Conservation (phyloP, 2,113 vertebrate species). For the Nannospalax galili region DNA sequence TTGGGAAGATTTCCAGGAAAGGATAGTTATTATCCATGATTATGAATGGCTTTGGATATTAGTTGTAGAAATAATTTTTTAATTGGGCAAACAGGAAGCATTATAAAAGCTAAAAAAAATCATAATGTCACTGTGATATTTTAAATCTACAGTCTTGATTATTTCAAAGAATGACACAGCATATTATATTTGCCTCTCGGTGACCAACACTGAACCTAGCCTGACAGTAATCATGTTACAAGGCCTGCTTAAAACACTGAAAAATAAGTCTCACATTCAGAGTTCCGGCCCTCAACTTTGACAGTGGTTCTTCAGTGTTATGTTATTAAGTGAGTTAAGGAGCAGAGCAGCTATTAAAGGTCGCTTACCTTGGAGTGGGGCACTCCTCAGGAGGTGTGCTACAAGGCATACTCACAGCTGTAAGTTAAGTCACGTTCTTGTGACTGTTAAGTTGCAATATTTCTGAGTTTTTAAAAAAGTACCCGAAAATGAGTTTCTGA, state of each 20-base stretch:
- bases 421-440: background rate
- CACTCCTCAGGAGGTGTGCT: background rate
- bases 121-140: constrained; percentile 3
- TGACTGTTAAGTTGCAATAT: background rate
- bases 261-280: constrained; percentile 62
- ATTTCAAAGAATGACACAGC: constrained; percentile 7
- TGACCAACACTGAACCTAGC: background rate
- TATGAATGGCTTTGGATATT: background rate
- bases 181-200: constrained; percentile 17
- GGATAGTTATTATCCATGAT: background rate
- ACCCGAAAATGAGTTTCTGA: background rate
- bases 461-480: background rate
- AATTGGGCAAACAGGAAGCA: background rate
- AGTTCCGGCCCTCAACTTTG: background rate
- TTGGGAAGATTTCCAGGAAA: background rate
- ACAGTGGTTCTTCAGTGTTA: background rate
- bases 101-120: constrained; percentile 7
- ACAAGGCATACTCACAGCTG: background rate
- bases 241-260: constrained; percentile 13
- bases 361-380: background rate
- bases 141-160: constrained; percentile 24
- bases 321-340: background rate
- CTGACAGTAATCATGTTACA: background rate
- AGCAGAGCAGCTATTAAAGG: background rate
- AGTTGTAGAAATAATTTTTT: constrained; percentile 33